Base-by-base conservation (phyloP, 2,888 invertebrate genomes). In the Theodoxus fluviatilis region DNA sequence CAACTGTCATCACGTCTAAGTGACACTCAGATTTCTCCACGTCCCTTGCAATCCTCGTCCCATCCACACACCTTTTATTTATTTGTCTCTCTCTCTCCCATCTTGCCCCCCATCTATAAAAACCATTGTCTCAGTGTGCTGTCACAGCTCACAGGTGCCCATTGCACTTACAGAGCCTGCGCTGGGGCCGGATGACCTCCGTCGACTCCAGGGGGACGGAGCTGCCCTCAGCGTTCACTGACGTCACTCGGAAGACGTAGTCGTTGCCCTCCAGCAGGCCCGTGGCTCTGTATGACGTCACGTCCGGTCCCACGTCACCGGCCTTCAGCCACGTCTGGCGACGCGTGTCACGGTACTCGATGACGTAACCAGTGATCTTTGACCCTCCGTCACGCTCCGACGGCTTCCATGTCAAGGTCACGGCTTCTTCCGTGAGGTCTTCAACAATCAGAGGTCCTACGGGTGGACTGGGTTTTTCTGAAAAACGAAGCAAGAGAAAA, bases 191-290 rank as follows among this genome's bases (percentile, higher is more conserved):
- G 49, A 81, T 72, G 2, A 79, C 72, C 52, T 79, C 81, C n/a
- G 75, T 73, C 2, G 77, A 72, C 52, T 81, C 94, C 66, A 95
- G 95, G 0, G 97, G 93, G 77, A 94, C 94, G 52, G 97, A 95
- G 0, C 94, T 93, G 2, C 98, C 98, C 1, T 96, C 97, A 78
- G 93, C 93, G 89, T 94, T 95, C 28, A 94, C 91, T 12, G 94
- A 95, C 65, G 91, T 90, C 0, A 95, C 94, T 25, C 95, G 90
- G 91, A 95, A 95, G 83, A 94, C 93, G 83, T 95, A 95, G 0
- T 92, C 92, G 89, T 96, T 94, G 70, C 95, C 96, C 70, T 80
- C 78, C 7, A 74, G 72, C 31, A 81, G 73, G 37, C 80, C 74
- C 18, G 70, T 65, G 18, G 74, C 73, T 31, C 65, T 76, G 70